Conservation (phyloP, 2,797 vertebrate species). For the Calcarius lapponicus region DNA sequence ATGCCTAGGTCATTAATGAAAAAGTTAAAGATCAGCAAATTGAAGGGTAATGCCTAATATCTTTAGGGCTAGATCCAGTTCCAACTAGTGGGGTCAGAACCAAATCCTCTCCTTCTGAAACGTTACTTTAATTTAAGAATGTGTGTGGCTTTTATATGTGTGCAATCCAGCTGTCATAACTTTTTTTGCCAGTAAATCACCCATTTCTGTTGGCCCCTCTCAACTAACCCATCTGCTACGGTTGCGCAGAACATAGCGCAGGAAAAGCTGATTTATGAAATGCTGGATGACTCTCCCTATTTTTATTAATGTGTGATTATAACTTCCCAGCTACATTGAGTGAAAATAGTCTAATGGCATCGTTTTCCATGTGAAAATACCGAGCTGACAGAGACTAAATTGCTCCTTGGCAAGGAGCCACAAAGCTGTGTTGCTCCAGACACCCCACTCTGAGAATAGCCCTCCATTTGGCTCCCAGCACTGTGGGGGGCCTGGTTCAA, state of each 20-base stretch:
- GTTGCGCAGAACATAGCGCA: not conserved
- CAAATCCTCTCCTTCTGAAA: not conserved
- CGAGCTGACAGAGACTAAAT: not conserved
- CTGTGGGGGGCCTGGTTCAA: not conserved
- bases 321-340: not conserved
- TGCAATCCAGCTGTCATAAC: constrained; percentile 11
- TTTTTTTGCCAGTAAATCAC: constrained; percentile 41
- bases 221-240: constrained; percentile 9
- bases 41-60: not conserved
- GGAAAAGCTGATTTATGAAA: constrained; percentile 25
- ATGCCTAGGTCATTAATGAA: constrained; percentile 7
- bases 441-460: not conserved
- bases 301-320: constrained; percentile 50
- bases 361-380: not conserved
- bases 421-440: not conserved
- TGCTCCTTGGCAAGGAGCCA: not conserved
- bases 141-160: not conserved
- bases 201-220: not conserved
- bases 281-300: not conserved
- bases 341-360: not conserved
- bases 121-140: not conserved
- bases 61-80: not conserved
- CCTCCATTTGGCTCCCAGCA: not conserved
- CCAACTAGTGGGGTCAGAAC: not conserved
- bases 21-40: constrained; percentile 41